Evolutionary conservation across 2,797 vertebrate genomes (phyloP).

Genomic region (Oreortyx pictus): DNA sequence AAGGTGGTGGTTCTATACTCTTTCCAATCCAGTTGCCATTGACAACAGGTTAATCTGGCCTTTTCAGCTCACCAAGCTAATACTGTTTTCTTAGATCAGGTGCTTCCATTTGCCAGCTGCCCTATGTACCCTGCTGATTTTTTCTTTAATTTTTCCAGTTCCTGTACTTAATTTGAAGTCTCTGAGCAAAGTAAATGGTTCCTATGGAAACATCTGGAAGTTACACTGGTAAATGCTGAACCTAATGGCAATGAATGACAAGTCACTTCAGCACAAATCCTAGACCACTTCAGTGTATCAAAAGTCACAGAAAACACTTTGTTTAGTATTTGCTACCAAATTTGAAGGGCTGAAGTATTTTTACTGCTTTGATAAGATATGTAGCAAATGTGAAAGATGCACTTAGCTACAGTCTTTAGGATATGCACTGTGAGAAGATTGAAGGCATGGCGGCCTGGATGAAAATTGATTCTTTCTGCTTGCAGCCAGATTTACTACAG

Average conservation of each 20-base stretch:
- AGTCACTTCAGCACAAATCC: background rate
- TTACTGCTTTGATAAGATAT: background rate
- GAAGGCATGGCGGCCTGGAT: constrained; percentile 41
- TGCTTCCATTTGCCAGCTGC: background rate
- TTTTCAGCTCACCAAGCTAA: background rate
- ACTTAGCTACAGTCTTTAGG: background rate
- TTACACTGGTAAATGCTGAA: fast-evolving
- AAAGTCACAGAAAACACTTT: background rate
- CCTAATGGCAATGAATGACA: fast-evolving
- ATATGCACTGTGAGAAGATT: background rate
- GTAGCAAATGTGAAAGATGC: background rate
- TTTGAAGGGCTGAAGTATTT: constrained; percentile 5
- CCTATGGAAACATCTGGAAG: background rate
- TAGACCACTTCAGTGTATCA: background rate
- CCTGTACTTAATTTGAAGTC: background rate
- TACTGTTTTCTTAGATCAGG: background rate
- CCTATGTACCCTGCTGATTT: background rate
- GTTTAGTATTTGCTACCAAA: background rate
- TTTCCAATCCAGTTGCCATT: background rate
- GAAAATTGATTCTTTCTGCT: constrained; percentile 56
- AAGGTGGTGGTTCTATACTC: background rate
- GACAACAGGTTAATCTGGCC: background rate
- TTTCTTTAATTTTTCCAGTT: background rate
- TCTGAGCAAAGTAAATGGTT: background rate
- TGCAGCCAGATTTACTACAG: constrained; percentile 40